Conservation (phyloP, 2,113 vertebrate species). For the Arizona elegans region DNA sequence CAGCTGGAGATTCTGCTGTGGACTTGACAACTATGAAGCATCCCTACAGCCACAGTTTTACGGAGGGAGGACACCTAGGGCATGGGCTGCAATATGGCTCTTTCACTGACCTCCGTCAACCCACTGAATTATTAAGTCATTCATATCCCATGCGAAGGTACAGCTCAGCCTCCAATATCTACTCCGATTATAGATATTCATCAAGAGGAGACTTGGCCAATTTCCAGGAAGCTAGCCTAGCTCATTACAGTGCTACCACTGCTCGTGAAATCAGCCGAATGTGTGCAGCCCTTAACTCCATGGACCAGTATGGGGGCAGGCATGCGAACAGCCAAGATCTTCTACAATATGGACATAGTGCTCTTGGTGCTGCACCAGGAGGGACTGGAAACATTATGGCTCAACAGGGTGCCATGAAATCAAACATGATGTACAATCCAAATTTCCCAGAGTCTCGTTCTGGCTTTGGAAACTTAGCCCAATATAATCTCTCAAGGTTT, state of each 20-base stretch:
- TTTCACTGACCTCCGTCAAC: slow-evolving; percentile 90
- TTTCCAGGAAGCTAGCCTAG: slow-evolving; percentile 89
- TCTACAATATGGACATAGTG: slow-evolving; percentile 78
- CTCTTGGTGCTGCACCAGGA: slow-evolving; percentile 63
- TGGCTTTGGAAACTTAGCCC: slow-evolving; percentile 76
- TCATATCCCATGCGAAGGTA: slow-evolving; percentile 89
- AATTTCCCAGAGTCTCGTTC: slow-evolving; percentile 79
- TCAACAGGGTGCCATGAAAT: slow-evolving; percentile 84
- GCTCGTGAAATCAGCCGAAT: slow-evolving; percentile 96
- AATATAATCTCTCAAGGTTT: slow-evolving; percentile 77
- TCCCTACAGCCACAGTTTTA: slow-evolving; percentile 78
- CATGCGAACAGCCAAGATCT: slow-evolving; percentile 80
- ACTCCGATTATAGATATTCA: slow-evolving; percentile 83
- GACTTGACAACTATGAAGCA: slow-evolving; percentile 90
- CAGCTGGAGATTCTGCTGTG: slow-evolving; percentile 78
- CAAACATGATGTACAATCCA: slow-evolving; percentile 82
- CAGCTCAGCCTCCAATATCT: slow-evolving; percentile 94
- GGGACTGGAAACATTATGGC: slow-evolving; percentile 59
- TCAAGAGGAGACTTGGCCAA: slow-evolving; percentile 76
- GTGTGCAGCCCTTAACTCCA: slow-evolving; percentile 95
- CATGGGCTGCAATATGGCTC: slow-evolving; percentile 94
- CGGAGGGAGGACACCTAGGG: slow-evolving; percentile 79
- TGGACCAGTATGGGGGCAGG: slow-evolving; percentile 88
- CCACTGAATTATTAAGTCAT: slow-evolving; percentile 79
- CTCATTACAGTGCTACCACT: slow-evolving; percentile 94